A percentile compares a stretch with the other conserved stretches of the same genome.
These are phyloP conservation scores for Sminthurides aquaticus DNA, from an alignment of 2,888 invertebrate species.

Conservation along the genomic window DNA sequence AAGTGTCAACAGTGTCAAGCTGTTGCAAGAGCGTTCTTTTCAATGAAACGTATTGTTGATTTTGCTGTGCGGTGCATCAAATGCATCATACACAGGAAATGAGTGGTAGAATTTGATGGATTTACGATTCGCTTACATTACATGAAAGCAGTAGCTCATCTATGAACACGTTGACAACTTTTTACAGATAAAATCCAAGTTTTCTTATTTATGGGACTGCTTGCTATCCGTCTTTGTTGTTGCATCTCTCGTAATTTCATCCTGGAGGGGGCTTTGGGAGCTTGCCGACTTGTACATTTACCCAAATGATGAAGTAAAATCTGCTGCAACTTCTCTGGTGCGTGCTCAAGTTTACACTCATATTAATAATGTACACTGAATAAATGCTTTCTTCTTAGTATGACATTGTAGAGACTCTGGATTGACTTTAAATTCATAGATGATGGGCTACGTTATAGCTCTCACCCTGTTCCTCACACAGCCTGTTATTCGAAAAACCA, in stretches of 20 bases:
- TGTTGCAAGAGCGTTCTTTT: too few relatives aligned
- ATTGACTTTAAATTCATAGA: too few relatives aligned
- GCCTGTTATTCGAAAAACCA: constrained; percentile 63
- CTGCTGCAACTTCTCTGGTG: constrained; percentile 72
- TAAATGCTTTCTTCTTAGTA: background rate
- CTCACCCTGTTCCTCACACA: constrained; percentile 66
- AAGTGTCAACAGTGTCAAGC: too few relatives aligned
- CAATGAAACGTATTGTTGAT: too few relatives aligned
- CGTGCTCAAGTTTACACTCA: background rate
- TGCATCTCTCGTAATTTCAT: constrained; percentile 76
- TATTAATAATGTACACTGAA: background rate
- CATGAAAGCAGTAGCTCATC: too few relatives aligned
- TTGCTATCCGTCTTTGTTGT: constrained; percentile 76
- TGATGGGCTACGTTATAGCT: constrained; percentile 66
- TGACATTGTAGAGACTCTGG: too few relatives aligned
- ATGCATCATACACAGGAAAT: too few relatives aligned
- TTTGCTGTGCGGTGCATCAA: too few relatives aligned
- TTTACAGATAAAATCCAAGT: constrained; percentile 25
- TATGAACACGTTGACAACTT: too few relatives aligned
- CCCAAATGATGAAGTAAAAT: constrained; percentile 60
- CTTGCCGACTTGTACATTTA: constrained; percentile 72
- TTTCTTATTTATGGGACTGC: constrained; percentile 70
- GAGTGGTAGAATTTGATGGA: too few relatives aligned
- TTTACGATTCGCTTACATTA: too few relatives aligned
- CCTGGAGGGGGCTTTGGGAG: constrained; percentile 82